Conservation (phyloP, 1,140 invertebrate species). For the Anastatus disparis region DNA sequence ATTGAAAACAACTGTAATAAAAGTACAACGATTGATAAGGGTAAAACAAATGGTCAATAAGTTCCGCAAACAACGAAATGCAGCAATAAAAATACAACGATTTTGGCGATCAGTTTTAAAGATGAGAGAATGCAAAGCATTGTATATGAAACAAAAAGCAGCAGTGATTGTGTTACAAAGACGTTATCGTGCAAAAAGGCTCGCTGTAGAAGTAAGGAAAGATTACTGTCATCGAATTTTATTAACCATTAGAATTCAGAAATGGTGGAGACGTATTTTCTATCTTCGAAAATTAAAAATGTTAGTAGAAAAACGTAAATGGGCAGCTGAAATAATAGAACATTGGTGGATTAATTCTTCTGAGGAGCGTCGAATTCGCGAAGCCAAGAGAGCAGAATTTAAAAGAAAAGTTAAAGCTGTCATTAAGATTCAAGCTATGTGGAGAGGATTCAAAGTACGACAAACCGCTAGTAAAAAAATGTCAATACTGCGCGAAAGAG, state of each 20-base stretch:
- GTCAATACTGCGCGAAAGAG: constrained; percentile 62
- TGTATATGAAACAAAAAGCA: constrained; percentile 55
- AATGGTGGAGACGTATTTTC: constrained; percentile 54
- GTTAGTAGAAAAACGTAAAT: background rate
- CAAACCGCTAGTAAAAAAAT: constrained; percentile 54
- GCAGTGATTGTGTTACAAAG: constrained; percentile 59
- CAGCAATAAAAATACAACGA: constrained; percentile 62
- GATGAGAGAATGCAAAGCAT: constrained; percentile 51
- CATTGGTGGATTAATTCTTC: constrained; percentile 42
- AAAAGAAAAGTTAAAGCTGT: constrained; percentile 63
- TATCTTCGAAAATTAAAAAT: constrained; percentile 35
- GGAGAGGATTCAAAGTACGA: constrained; percentile 71
- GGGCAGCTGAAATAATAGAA: constrained; percentile 38
- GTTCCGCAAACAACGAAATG: constrained; percentile 36
- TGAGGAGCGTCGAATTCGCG: constrained; percentile 60
- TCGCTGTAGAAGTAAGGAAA: constrained; percentile 51
- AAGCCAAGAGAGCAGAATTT: constrained; percentile 58
- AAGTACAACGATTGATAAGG: constrained; percentile 55
- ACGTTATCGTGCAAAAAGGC: constrained; percentile 51
- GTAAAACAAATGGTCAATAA: constrained; percentile 40
- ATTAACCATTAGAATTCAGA: constrained; percentile 58
- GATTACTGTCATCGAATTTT: constrained; percentile 50
- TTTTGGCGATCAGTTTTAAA: constrained; percentile 61
- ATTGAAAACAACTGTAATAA: constrained; percentile 52
- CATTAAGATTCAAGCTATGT: constrained; percentile 73